Evolutionary conservation across 2,797 vertebrate genomes (phyloP).

Genomic region (Melanotaenia nigrans): DNA sequence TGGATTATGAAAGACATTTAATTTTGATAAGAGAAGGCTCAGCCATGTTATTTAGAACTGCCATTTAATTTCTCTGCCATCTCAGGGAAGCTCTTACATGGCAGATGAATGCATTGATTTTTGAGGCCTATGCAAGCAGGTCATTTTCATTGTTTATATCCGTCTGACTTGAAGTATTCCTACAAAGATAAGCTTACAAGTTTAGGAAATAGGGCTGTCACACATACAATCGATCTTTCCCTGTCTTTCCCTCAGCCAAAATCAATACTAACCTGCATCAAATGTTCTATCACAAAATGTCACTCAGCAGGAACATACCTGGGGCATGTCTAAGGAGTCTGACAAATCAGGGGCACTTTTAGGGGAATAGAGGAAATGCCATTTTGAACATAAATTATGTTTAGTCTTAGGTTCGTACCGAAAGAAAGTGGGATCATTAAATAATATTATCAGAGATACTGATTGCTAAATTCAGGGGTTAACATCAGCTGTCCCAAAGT

Average conservation of each 20-base stretch:
- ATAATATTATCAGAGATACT: conserved; percentile 18
- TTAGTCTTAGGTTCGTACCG: conserved; percentile 6
- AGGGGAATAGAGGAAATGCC: conserved; percentile 5
- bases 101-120: conserved; percentile 34
- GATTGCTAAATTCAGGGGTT: conserved; percentile 15
- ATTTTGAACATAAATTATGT: conserved; percentile 4
- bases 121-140: conserved; percentile 18
- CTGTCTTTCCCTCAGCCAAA: conserved; percentile 21
- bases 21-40: conserved; percentile 28
- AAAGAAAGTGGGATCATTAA: conserved; percentile 29
- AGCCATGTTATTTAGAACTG: conserved; percentile 8
- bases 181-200: conserved; percentile 32
- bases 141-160: conserved; percentile 52
- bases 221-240: conserved; percentile 56
- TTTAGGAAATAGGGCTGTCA: conserved; percentile 58
- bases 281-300: conserved; percentile 48
- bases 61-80: conserved; percentile 14
- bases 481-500: conserved; percentile 13
- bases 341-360: background rate
- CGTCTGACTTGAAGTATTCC: conserved; percentile 44
- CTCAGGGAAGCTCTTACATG: conserved; percentile 17
- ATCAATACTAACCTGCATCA: conserved; percentile 71
- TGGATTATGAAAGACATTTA: conserved; percentile 33
- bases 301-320: conserved; percentile 48
- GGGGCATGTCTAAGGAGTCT: conserved; percentile 11